A percentile compares a stretch with the other conserved stretches of the same genome.
Evolutionary conservation across 2,888 invertebrate genomes (phyloP).

Genomic region (Lochmaea crataegi): DNA sequence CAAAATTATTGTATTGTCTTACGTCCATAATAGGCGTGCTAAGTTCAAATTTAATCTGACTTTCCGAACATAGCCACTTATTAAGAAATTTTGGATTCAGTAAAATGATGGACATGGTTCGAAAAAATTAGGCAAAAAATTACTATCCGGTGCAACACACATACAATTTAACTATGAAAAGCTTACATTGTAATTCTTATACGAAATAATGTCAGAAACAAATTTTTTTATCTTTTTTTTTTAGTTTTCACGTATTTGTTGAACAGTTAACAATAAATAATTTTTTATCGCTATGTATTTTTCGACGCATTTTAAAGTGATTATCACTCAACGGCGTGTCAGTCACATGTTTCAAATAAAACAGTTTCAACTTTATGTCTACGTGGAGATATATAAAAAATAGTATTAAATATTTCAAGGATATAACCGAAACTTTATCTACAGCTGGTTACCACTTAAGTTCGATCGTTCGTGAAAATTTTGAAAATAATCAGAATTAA

Average conservation of each 20-base stretch:
- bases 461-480: no score
- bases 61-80: no score
- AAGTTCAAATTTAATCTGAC: no score
- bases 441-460: no score
- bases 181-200: neutral
- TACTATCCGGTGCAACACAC: no score
- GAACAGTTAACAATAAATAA: conserved; percentile 7
- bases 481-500: no score
- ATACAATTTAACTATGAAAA: no score
- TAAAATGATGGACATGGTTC: no score
- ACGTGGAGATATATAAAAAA: neutral
- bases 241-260: conserved; percentile 15
- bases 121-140: no score
- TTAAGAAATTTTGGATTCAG: no score
- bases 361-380: neutral
- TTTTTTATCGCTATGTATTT: conserved; percentile 29
- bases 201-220: neutral
- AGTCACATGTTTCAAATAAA: conserved; percentile 19
- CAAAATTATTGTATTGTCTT: no score
- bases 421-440: neutral
- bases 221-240: neutral
- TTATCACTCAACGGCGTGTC: conserved; percentile 14
- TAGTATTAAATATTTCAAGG: neutral
- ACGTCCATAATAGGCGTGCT: no score
- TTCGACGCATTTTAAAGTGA: conserved; percentile 16